Evolutionary conservation across 2,888 invertebrate species (phyloP), one percentile per base, ranked within the genome.

Genomic region (Yponomeuta cagnagella): DNA sequence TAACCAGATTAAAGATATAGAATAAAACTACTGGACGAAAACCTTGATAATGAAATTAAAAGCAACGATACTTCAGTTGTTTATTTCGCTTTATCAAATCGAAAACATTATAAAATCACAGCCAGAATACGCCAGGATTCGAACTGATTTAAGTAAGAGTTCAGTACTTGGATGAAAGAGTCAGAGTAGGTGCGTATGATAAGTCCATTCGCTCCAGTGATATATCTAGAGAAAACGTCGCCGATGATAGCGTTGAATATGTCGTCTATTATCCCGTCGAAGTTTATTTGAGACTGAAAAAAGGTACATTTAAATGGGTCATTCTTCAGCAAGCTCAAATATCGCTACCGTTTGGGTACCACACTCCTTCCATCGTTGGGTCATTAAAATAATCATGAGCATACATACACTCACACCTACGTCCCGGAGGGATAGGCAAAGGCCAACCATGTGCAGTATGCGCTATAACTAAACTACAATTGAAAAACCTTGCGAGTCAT

Each of bases 201-300:
- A 71, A 74, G 78, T 68, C 77, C 78, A 73, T 78, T 87, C 74
- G 86, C 84, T 30, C 83, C 76, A 31, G 79, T 85, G 10, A 89
- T 75, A 73, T 85, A 84, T 1, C 74, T 76, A 0, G 86, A 80
- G 0, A 85, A 74, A 1, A 86, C 76, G 5, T 90, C 88, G 64
- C 78, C 77, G 2, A 86, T 75, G 71, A 89, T 80, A 0, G 81
- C 74, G 75, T 82, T 88, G 71, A 85, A 74, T 70, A 89, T 77
- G 8, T 74, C 74, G 72, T 89, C 90, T 68, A 88, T 84, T 73
- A 84, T 86, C 10, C 81, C 78, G 72, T 88, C 89, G 63, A 82
- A 83, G 58, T 86, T 77, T 5, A 80, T 82, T 37, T 72, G 72
- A 2, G 85, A 83, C 88, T 88, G 82, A 15, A 83, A 82, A 48